Conservation (phyloP, 2,113 vertebrate species). For the Mormyrus lacerda region DNA sequence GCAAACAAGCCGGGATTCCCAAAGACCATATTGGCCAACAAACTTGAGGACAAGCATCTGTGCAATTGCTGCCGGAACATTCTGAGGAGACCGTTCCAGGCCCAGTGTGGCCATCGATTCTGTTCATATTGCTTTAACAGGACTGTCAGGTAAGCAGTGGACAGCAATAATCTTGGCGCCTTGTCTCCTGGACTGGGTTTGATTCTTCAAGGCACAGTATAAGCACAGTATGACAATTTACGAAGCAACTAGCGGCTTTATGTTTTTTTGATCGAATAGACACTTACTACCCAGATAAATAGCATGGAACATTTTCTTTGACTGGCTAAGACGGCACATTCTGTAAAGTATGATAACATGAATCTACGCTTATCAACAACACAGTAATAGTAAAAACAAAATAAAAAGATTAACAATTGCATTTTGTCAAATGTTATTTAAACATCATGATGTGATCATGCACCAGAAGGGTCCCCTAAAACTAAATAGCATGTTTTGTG, state of each 20-base stretch:
- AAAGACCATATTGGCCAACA: slow-evolving; percentile 78
- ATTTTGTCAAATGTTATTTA: not conserved
- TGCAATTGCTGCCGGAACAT: slow-evolving; percentile 86
- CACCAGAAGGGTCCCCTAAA: not conserved
- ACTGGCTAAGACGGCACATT: not conserved
- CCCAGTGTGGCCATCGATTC: slow-evolving; percentile 94
- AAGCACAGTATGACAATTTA: not conserved
- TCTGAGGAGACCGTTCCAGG: slow-evolving; percentile 80
- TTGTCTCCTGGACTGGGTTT: not conserved
- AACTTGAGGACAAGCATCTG: slow-evolving; percentile 86
- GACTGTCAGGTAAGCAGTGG: slow-evolving; percentile 49
- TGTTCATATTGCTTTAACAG: slow-evolving; percentile 81
- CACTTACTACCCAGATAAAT: not conserved
- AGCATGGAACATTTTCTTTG: not conserved
- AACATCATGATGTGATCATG: not conserved
- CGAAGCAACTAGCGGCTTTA: not conserved
- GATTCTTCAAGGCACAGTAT: not conserved
- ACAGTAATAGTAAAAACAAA: not conserved
- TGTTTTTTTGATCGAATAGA: not conserved
- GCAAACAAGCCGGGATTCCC: slow-evolving; percentile 79
- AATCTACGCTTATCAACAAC: not conserved
- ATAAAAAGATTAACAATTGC: not conserved
- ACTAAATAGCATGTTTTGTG: not conserved
- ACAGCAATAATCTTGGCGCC: not conserved
- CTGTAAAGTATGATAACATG: not conserved